Evolutionary conservation across 2,888 invertebrate species (phyloP).

Genomic region (Drosophila heteroneura): DNA sequence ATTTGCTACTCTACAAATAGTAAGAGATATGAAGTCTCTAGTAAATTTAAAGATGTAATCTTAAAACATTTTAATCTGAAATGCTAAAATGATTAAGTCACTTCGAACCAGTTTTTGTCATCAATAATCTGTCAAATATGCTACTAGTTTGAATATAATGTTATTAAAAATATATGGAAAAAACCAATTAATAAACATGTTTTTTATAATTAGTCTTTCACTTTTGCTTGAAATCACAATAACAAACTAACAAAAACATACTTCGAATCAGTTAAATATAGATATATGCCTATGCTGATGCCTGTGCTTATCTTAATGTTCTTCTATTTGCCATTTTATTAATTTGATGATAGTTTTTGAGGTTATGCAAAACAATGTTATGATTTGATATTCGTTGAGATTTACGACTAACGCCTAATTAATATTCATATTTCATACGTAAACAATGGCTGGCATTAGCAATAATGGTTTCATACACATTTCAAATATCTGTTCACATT

Average conservation of each 20-base stretch:
- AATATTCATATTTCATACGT: slow-evolving; percentile 21
- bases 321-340: neutral
- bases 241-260: neutral
- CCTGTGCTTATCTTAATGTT: neutral
- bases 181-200: neutral
- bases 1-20: neutral
- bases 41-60: neutral
- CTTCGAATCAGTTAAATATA: neutral
- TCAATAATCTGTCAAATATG: neutral
- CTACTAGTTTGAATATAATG: neutral
- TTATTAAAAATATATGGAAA: no score
- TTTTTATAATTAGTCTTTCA: neutral
- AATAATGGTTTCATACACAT: neutral
- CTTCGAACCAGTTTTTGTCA: neutral
- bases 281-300: neutral
- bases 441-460: slow-evolving; percentile 33
- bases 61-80: neutral
- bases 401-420: neutral
- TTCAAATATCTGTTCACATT: slow-evolving; percentile 21
- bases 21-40: no score
- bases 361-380: neutral
- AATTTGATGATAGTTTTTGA: neutral
- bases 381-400: neutral
- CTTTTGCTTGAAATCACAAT: neutral
- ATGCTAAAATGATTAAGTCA: accelerated